These are phyloP conservation scores for Odontamblyopus lacepedii DNA, from an alignment of 2,797 vertebrate genomes.

Conservation along the genomic window DNA sequence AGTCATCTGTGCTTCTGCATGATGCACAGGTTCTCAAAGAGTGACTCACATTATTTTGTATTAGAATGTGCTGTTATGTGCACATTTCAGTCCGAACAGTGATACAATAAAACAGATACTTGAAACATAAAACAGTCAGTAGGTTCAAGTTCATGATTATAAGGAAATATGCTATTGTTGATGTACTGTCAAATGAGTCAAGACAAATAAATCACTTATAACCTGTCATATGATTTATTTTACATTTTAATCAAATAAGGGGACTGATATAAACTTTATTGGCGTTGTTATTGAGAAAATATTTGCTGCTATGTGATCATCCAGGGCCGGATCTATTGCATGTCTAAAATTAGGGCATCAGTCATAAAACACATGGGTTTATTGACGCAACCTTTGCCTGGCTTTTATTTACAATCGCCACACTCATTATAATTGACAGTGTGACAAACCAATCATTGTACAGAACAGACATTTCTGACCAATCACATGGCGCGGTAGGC, in stretches of 20 bases:
- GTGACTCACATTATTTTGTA: slow-evolving; percentile 44
- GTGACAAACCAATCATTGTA: slow-evolving; percentile 47
- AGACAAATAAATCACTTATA: neutral
- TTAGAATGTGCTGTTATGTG: slow-evolving; percentile 26
- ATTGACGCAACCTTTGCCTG: slow-evolving; percentile 48
- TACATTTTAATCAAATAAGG: neutral
- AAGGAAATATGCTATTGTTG: neutral
- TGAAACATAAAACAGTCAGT: neutral
- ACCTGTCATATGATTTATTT: neutral
- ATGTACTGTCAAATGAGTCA: slow-evolving; percentile 2
- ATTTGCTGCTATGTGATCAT: neutral
- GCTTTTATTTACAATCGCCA: slow-evolving; percentile 62
- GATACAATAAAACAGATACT: neutral
- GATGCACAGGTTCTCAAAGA: slow-evolving; percentile 19
- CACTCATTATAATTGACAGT: slow-evolving; percentile 18
- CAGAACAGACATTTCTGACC: slow-evolving; percentile 31
- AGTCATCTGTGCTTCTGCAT: slow-evolving; percentile 53
- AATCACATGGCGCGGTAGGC: slow-evolving; percentile 58
- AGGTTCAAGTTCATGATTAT: neutral
- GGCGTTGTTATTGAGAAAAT: neutral
- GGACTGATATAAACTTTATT: neutral
- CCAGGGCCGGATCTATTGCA: neutral
- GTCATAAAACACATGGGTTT: slow-evolving; percentile 25
- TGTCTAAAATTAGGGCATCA: neutral
- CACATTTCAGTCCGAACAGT: neutral